Conservation (phyloP, 2,113 vertebrate species). For the Struthidea cinerea region DNA sequence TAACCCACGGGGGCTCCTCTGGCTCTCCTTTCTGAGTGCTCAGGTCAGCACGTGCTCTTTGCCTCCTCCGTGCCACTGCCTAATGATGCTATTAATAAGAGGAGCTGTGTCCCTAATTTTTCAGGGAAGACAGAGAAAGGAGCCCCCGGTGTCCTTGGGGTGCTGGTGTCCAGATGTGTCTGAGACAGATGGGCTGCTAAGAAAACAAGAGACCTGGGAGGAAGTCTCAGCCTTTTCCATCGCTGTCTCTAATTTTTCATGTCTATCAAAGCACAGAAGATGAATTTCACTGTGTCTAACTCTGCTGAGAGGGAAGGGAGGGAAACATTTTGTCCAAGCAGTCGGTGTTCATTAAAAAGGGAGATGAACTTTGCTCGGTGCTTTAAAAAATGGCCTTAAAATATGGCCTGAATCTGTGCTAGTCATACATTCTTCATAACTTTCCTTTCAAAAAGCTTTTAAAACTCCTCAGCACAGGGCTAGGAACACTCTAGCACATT, state of each 20-base stretch:
- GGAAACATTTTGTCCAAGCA: neutral
- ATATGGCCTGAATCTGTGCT: neutral
- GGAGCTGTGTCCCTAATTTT: neutral
- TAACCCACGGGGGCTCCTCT: neutral
- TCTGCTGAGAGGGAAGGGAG: neutral
- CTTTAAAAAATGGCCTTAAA: neutral
- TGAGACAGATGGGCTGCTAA: neutral
- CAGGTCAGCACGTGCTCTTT: neutral
- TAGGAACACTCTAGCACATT: neutral
- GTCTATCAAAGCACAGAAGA: neutral
- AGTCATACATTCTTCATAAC: constrained; percentile 21
- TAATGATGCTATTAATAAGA: neutral
- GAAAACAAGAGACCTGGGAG: neutral
- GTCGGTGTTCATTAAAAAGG: neutral
- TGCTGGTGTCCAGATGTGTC: neutral
- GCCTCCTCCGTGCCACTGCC: neutral
- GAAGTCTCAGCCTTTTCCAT: neutral
- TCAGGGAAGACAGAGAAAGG: neutral
- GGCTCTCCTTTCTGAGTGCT: neutral
- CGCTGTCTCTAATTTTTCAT: neutral
- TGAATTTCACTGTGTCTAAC: neutral
- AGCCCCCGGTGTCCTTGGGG: neutral
- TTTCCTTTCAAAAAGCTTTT: constrained; percentile 36
- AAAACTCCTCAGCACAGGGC: neutral
- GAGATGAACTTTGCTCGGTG: neutral